These are phyloP conservation scores for Drosophila athabasca DNA, from an alignment of 1,140 invertebrate genomes.

Conservation along the genomic window DNA sequence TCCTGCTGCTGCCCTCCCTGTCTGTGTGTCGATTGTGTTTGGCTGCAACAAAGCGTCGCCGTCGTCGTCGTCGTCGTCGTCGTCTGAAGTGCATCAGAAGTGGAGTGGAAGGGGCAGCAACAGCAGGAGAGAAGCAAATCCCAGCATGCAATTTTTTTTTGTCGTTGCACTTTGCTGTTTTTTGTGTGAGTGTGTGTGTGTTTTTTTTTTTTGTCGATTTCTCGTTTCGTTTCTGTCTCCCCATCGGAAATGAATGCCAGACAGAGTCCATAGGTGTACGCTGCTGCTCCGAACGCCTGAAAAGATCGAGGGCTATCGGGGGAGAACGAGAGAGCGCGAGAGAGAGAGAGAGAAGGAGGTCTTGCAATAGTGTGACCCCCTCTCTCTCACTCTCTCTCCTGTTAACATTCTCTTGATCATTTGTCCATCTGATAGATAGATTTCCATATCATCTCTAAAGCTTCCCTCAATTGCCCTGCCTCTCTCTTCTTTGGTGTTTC, in stretches of 20 bases:
- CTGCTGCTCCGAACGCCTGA: not conserved
- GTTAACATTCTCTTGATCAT: too few species aligned
- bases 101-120: constrained; percentile 1
- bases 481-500: constrained; percentile 31
- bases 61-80: constrained; percentile 51
- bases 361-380: constrained; percentile 2
- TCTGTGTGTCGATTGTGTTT: constrained; percentile 74
- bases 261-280: too few species aligned
- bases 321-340: not conserved
- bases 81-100: constrained; percentile 69
- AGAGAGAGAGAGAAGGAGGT: constrained; percentile 28
- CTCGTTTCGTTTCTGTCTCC: constrained; percentile 26
- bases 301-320: constrained; percentile 10
- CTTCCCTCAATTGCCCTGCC: constrained; percentile 24
- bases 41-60: constrained; percentile 55
- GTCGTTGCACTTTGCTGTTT: constrained; percentile 55
- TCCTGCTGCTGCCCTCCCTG: constrained; percentile 27
- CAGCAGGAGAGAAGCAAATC: constrained; percentile 41
- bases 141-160: constrained; percentile 66
- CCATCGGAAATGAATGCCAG: constrained; percentile 7
- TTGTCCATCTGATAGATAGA: too few species aligned
- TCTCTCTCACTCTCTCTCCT: too few species aligned
- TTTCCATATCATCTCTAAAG: too few species aligned
- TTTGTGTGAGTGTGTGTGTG: constrained; percentile 2
- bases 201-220: constrained; percentile 38